Evolutionary conservation across 2,888 invertebrate genomes (phyloP).

Genomic region (Andrena hattorfiana): DNA sequence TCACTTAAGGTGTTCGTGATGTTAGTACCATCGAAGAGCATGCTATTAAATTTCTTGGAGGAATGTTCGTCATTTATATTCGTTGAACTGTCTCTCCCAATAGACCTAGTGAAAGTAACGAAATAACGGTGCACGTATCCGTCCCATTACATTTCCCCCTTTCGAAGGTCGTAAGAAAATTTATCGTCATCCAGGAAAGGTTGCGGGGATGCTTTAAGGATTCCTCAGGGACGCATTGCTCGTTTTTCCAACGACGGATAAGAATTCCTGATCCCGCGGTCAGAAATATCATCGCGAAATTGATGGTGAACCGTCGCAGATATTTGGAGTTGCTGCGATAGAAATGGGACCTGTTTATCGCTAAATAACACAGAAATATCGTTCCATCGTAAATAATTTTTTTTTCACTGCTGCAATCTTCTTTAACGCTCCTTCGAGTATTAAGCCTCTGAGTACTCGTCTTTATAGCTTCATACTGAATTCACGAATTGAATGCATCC

Average conservation of each 20-base stretch:
- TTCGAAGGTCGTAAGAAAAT: slow-evolving; percentile 11
- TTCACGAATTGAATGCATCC: no score
- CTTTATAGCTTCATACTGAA: no score
- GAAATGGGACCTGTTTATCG: background rate
- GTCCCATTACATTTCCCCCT: slow-evolving; percentile 6
- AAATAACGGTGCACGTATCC: background rate
- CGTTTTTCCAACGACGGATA: slow-evolving; percentile 38
- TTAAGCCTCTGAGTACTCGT: background rate
- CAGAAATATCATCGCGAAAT: slow-evolving; percentile 26
- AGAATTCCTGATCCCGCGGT: slow-evolving; percentile 27
- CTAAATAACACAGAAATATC: background rate
- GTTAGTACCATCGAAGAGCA: background rate
- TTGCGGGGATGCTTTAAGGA: slow-evolving; percentile 31
- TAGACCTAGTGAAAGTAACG: background rate
- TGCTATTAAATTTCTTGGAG: background rate
- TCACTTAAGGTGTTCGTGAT: no score
- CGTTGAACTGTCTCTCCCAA: background rate
- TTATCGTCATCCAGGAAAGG: slow-evolving; percentile 26
- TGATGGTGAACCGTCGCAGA: slow-evolving; percentile 5
- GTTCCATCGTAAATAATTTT: background rate
- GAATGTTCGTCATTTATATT: background rate
- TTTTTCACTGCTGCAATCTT: background rate
- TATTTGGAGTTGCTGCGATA: background rate
- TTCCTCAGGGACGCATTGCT: slow-evolving; percentile 40
- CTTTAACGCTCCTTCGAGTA: background rate